A percentile compares a stretch with the other conserved stretches of the same genome.
phyloP scores from a whole-genome alignment of 2,888 invertebrate species.

The Microctonus aethiopoides region DNA sequence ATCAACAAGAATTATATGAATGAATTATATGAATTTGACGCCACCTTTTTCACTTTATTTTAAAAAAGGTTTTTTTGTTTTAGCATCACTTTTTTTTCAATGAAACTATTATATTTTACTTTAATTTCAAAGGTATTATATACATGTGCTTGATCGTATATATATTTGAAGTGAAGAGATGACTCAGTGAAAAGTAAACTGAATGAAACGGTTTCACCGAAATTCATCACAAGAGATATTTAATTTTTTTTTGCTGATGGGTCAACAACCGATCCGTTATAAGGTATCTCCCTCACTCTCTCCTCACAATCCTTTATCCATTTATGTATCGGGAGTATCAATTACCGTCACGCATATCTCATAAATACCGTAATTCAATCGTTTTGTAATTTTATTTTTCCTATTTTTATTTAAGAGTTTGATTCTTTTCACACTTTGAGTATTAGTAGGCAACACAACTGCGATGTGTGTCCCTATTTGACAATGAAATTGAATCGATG shows the following conservation, averaged over 20 bases:
- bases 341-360: constrained; percentile 14
- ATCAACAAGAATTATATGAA: no score
- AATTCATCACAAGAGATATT: not conserved
- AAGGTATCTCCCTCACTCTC: not conserved
- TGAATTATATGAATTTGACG: no score
- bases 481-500: constrained; percentile 10
- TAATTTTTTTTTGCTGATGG: constrained; percentile 13
- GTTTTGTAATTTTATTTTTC: not conserved
- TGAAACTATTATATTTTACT: no score
- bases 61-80: no score
- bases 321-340: constrained; percentile 16
- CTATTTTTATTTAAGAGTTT: not conserved
- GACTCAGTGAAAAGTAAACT: not conserved
- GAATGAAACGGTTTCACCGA: constrained; percentile 10
- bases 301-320: not conserved
- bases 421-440: not conserved
- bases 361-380: constrained; percentile 23
- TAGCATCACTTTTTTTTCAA: no score
- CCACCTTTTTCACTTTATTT: no score
- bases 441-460: not conserved
- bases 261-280: constrained; percentile 33
- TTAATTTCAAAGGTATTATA: not conserved
- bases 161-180: no score
- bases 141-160: no score
- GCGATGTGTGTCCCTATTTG: not conserved